These are phyloP conservation scores for Tinea semifulvella DNA, from an alignment of 2,888 invertebrate species.

Conservation along the genomic window DNA sequence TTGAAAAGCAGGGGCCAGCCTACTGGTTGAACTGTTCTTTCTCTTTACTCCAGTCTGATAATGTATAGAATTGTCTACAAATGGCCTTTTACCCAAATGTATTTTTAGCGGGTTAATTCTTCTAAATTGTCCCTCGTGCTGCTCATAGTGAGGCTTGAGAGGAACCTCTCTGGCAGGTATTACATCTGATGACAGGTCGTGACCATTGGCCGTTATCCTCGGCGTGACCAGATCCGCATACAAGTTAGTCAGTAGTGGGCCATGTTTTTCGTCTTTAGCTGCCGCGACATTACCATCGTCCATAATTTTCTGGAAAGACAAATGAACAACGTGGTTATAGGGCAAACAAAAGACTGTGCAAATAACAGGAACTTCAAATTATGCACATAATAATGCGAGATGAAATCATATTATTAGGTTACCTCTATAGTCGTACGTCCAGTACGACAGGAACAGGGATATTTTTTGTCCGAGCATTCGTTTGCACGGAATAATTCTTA, in stretches of 20 bases:
- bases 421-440: constrained; percentile 65
- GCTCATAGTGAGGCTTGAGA: background rate
- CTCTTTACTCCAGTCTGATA: constrained; percentile 29
- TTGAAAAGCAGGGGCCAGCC: constrained; percentile 20
- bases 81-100: constrained; percentile 58
- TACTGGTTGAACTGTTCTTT: constrained; percentile 36
- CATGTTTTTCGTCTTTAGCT: constrained; percentile 52
- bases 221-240: constrained; percentile 43
- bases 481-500: constrained; percentile 54
- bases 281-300: constrained; percentile 62
- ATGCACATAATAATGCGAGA: constrained; percentile 1
- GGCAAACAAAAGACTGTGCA: constrained; percentile 8
- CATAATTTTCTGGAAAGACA: constrained; percentile 63
- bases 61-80: constrained; percentile 51
- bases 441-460: constrained; percentile 59
- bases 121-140: constrained; percentile 40
- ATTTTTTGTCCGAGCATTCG: constrained; percentile 62
- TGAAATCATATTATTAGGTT: constrained; percentile 21
- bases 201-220: constrained; percentile 52
- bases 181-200: constrained; percentile 25
- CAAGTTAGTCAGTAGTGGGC: constrained; percentile 39
- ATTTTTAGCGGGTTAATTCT: constrained; percentile 56
- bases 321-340: constrained; percentile 28
- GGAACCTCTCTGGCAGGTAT: background rate
- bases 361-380: constrained; percentile 8